These are phyloP conservation scores for Lindbergichthys nudifrons DNA, from an alignment of 2,797 vertebrate species.

Conservation along the genomic window DNA sequence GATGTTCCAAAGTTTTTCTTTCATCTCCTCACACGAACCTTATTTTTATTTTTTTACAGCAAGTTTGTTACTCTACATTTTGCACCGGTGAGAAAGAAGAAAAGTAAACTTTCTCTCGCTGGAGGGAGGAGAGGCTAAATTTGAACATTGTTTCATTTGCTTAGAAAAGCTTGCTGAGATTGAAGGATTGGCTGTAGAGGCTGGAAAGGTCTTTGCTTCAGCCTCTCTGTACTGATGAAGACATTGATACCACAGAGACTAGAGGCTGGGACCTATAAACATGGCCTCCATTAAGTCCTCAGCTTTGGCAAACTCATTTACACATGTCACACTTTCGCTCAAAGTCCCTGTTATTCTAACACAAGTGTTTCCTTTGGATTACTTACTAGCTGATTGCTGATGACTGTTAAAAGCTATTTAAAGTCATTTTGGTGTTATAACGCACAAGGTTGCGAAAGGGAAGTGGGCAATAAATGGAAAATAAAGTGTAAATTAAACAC, in stretches of 20 bases:
- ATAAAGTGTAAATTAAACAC: background rate
- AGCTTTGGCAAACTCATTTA: constrained; percentile 64
- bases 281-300: constrained; percentile 72
- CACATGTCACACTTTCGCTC: constrained; percentile 70
- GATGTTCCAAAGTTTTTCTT: constrained; percentile 83
- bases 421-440: constrained; percentile 42
- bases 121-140: constrained; percentile 67
- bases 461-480: constrained; percentile 29
- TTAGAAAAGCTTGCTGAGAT: constrained; percentile 66
- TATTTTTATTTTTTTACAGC: constrained; percentile 69
- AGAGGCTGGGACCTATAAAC: constrained; percentile 68
- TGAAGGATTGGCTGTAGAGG: constrained; percentile 62
- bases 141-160: constrained; percentile 80
- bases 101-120: constrained; percentile 70
- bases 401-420: constrained; percentile 54
- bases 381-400: constrained; percentile 54
- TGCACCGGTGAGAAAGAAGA: constrained; percentile 63
- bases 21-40: constrained; percentile 79
- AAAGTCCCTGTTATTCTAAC: constrained; percentile 72
- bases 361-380: constrained; percentile 56
- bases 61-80: constrained; percentile 73
- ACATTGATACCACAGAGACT: constrained; percentile 60
- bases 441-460: constrained; percentile 20
- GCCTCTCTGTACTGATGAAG: constrained; percentile 52
- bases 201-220: constrained; percentile 42